These are phyloP conservation scores for Tonatia bakeri DNA, from an alignment of 2,113 vertebrate species.

Conservation along the genomic window DNA sequence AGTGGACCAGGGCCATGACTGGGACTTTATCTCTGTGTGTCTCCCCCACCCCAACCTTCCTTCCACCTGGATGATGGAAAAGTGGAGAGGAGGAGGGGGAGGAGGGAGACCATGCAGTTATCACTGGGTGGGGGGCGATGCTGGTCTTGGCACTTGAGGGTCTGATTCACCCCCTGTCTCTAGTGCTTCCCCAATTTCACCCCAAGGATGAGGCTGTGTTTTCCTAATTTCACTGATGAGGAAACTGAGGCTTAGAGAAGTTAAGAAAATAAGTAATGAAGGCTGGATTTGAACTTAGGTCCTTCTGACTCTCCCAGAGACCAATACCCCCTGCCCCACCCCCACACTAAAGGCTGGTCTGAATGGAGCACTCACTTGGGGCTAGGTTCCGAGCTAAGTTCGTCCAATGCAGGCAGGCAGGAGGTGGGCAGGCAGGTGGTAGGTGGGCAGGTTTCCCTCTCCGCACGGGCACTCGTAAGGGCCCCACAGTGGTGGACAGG, in stretches of 20 bases:
- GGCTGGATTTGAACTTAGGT: not conserved
- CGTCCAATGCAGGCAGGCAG: not conserved
- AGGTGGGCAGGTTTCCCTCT: not conserved
- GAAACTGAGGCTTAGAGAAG: not conserved
- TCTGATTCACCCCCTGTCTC: not conserved
- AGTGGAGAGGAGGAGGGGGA: too few species aligned
- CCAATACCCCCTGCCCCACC: accelerated
- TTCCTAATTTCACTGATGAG: not conserved
- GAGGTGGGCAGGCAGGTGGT: not conserved
- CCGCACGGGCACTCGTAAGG: not conserved
- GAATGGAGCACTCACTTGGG: not conserved
- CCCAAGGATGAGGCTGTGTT: not conserved
- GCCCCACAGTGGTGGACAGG: not conserved
- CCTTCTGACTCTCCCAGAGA: not conserved
- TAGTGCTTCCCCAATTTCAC: not conserved
- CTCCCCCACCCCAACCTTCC: not conserved
- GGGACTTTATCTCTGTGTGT: not conserved
- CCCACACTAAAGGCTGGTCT: too few species aligned
- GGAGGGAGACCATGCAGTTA: too few species aligned
- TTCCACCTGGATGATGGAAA: not conserved
- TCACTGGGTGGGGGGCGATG: not conserved
- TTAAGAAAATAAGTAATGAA: not conserved
- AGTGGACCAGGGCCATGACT: accelerated
- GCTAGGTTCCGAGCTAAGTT: not conserved
- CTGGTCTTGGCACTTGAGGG: not conserved